phyloP scores from a whole-genome alignment of 2,888 invertebrate genomes.

The Cerceris rybyensis region DNA sequence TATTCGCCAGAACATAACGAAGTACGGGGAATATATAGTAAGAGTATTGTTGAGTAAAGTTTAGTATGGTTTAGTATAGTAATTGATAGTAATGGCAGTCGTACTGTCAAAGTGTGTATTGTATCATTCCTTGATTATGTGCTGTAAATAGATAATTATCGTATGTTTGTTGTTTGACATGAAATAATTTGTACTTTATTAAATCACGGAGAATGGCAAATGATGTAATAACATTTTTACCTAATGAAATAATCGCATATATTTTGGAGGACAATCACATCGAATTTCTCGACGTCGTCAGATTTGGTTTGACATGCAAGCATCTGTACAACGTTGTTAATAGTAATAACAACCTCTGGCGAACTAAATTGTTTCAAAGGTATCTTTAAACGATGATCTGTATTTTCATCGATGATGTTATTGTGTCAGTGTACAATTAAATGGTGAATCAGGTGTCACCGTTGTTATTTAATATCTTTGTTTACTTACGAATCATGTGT shows the following conservation, averaged over 20 bases:
- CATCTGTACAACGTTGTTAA: slow-evolving; percentile 82
- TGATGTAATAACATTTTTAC: slow-evolving; percentile 71
- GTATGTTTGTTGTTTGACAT: neutral
- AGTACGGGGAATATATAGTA: no score
- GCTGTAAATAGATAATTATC: neutral
- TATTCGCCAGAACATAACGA: no score
- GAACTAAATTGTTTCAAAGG: slow-evolving; percentile 81
- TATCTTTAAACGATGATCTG: slow-evolving; percentile 54
- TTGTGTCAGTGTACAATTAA: neutral
- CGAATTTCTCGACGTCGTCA: slow-evolving; percentile 81
- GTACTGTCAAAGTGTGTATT: neutral
- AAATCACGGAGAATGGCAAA: slow-evolving; percentile 62
- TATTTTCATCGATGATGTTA: neutral
- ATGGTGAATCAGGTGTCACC: neutral
- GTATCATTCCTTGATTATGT: neutral
- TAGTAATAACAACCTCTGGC: slow-evolving; percentile 83
- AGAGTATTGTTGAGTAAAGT: no score
- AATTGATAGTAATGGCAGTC: slow-evolving; percentile 6
- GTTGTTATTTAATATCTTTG: neutral
- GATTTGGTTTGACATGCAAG: slow-evolving; percentile 84
- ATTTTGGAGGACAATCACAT: slow-evolving; percentile 73
- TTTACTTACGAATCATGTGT: neutral
- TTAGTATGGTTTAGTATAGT: neutral
- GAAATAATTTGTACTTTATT: neutral
- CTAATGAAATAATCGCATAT: slow-evolving; percentile 74